Conservation (phyloP, 2,888 invertebrate genomes). For the Acanthopleura granulata region DNA sequence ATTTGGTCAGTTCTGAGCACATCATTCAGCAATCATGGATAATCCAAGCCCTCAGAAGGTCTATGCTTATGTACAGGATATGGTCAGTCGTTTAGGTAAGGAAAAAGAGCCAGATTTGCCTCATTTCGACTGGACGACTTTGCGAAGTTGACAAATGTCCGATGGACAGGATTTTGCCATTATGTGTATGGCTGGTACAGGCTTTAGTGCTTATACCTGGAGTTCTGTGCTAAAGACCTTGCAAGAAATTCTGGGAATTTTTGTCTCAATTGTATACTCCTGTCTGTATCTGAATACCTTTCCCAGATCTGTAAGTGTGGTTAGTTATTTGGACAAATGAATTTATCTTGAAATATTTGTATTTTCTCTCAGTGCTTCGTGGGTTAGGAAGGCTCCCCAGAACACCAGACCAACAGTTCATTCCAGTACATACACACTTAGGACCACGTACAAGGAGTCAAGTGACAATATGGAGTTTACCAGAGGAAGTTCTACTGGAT, state of each 20-base stretch:
- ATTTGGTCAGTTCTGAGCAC: not conserved
- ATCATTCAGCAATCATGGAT: conserved; percentile 13
- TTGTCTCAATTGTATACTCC: too few relatives aligned
- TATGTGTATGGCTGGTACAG: too few relatives aligned
- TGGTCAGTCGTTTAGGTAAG: conserved; percentile 16
- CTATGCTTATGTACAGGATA: conserved; percentile 16
- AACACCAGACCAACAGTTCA: conserved; percentile 49
- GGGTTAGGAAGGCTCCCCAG: conserved; percentile 44
- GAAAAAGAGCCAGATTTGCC: not conserved
- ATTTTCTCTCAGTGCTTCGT: conserved; percentile 43
- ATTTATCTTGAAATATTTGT: not conserved
- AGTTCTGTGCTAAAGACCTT: too few relatives aligned
- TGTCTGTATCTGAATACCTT: too few relatives aligned
- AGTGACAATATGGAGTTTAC: conserved; percentile 60
- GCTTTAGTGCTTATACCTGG: too few relatives aligned
- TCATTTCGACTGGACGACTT: too few relatives aligned
- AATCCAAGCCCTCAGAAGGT: conserved; percentile 8
- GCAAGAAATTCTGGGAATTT: too few relatives aligned
- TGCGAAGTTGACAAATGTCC: too few relatives aligned
- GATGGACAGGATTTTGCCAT: too few relatives aligned
- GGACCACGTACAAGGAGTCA: conserved; percentile 46
- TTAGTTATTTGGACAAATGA: not conserved
- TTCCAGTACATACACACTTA: conserved; percentile 47
- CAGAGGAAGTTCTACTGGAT: conserved; percentile 58
- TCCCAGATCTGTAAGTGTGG: too few relatives aligned